Conservation (phyloP, 2,797 vertebrate species). For the Spheniscus humboldti region DNA sequence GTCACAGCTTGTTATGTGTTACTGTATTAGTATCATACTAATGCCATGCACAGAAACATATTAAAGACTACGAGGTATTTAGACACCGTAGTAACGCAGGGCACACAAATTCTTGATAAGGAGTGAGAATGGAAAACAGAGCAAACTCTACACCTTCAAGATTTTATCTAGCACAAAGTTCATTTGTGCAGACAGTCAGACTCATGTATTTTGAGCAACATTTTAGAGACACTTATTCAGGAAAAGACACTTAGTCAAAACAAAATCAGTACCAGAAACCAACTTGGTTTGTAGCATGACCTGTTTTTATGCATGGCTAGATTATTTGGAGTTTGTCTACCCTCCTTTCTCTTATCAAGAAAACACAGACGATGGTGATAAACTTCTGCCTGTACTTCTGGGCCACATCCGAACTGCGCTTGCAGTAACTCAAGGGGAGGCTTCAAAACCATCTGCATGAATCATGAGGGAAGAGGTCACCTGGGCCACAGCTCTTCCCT, state of each 20-base stretch:
- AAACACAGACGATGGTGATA: neutral
- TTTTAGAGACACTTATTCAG: neutral
- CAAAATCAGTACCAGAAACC: neutral
- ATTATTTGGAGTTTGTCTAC: neutral
- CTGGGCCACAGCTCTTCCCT: neutral
- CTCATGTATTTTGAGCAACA: neutral
- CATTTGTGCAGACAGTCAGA: neutral
- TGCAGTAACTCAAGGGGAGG: neutral
- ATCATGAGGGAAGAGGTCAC: neutral
- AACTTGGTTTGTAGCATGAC: neutral
- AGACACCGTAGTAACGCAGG: neutral
- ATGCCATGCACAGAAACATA: neutral
- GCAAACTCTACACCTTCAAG: neutral
- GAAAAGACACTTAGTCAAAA: neutral
- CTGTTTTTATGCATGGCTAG: neutral
- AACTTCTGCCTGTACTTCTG: neutral
- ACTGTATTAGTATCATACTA: rapidly evolving
- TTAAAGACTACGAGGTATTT: neutral
- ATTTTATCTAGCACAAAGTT: neutral
- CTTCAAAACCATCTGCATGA: neutral
- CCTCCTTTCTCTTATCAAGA: neutral
- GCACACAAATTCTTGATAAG: neutral
- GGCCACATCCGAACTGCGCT: neutral
- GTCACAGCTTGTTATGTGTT: neutral
- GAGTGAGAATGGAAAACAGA: neutral